Base-by-base conservation (phyloP, 2,888 invertebrate species). In the Calephelis perditalis region DNA sequence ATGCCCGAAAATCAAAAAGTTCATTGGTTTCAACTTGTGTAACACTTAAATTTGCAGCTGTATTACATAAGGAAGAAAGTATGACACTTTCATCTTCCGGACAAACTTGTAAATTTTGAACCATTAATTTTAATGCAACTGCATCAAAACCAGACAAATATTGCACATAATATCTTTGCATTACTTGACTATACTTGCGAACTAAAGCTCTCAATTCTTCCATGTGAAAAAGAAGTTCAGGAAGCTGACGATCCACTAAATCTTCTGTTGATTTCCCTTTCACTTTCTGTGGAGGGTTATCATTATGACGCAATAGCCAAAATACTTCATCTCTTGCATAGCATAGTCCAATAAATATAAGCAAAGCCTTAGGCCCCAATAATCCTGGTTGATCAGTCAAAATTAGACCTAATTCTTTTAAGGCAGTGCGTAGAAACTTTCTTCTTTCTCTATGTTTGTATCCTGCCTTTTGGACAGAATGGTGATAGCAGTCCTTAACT, bases 341-440 rank as follows among this genome's bases (percentile, higher is more conserved):
- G 66, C 98, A 97, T 9, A 99, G 90, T 0, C 97, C 99, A 93
- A 99, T 98, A 78, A 99, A 97, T 68, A 99, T 97, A 75, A 98
- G 94, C 62, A 99, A 91, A 7, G 98, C 97, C 90, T 99, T 99
- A 0, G 99, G 99, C 0, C 99, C 99, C 54, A 99, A 86, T 35
- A 99, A 90, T 1, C 99, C 99, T 4, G 99, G 99, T 80, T 99
- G 99, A 85, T 99, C 99, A 12, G 98, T 97, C 78, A 99, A 93
- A 72, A 99, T 96, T 3, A 98, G 92, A 1, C 97, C 97, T 65
- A 99, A 87, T 83, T 99, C 99, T 78, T 98, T 98, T 26, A 99
- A 87, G 3, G 99, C 97, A 3, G 98, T 97, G 62, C 99, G 93
- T 63, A 99, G 90, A 82, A 99, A 99, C 87, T 99, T 99, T 70